Base-by-base conservation (phyloP, 1,140 invertebrate species). In the Drosophila navojoa region DNA sequence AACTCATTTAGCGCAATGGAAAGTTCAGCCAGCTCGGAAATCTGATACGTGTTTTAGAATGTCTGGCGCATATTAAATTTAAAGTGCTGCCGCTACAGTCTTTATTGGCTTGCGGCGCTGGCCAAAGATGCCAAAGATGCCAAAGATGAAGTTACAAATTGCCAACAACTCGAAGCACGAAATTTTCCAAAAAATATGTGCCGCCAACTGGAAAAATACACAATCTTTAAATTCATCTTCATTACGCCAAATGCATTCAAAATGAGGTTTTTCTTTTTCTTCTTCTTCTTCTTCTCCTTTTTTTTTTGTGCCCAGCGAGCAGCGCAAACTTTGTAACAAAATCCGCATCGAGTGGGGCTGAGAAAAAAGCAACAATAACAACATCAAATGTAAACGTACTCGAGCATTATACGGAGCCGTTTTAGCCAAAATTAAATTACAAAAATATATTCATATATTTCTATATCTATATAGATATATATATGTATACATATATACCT, bases 191-290 rank as follows among this genome's bases (percentile, higher is more conserved):
- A 72, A 89, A 76, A 77, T 89, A 77, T 89, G 81, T 79, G 84
- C 76, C 71, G 68, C 79, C 84, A 89, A 89, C 84, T 72, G 82
- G 82, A 87, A 89, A 86, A 87, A 87, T 87, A 87, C 84, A 87
- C 82, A 86, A 82, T 89, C 84, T 87, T 64, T 76, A 87, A 89
- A 82, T 82, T 87, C 79, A 79, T 87, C 82, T 77, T 89, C 73
- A 82, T 89, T 82, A 82, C 67, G 69, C 11, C 63, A 87, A 87
- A 68, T 86, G 82, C 82, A 86, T 86, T 87, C 63, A 86, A 82
- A 82, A 87, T 87, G 69, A 82, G 79, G 59, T 75, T 9, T 35
- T 35, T 35, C 7, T 35, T 35, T 70, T 57, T 42, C 42, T 3
- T 29, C 5, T 5, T 6, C 27, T 29, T 22, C n/a, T n/a, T n/a